phyloP scores from a whole-genome alignment of 2,113 vertebrate genomes.

The Pseudopipra pipra region DNA sequence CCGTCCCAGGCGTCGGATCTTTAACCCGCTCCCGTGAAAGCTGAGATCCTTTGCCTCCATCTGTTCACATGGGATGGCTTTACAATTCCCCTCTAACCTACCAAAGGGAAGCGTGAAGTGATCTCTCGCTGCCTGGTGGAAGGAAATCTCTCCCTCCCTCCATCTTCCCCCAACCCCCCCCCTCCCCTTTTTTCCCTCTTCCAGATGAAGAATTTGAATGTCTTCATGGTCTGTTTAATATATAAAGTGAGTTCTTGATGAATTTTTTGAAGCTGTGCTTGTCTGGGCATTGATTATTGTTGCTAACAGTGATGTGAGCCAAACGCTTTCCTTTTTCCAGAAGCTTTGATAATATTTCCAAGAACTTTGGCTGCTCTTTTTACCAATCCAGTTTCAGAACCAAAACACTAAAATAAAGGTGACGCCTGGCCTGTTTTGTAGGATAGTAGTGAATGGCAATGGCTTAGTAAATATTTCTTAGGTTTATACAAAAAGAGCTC shows the following conservation, averaged over 20 bases:
- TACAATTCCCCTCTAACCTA: constrained; percentile 55
- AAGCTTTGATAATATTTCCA: not conserved
- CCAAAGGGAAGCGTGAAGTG: constrained; percentile 60
- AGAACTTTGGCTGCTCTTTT: not conserved
- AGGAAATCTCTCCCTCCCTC: constrained; percentile 48
- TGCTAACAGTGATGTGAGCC: not conserved
- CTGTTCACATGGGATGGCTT: constrained; percentile 64
- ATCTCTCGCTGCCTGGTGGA: constrained; percentile 45
- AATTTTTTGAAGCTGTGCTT: constrained; percentile 17
- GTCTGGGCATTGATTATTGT: constrained; percentile 16
- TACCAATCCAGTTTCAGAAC: not conserved
- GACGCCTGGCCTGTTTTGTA: not conserved
- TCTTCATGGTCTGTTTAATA: constrained; percentile 55
- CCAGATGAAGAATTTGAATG: constrained; percentile 16
- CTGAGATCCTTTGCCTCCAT: constrained; percentile 67
- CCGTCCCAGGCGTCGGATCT: constrained; percentile 38
- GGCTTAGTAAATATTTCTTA: not conserved
- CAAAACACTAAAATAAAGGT: not conserved
- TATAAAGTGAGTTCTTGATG: constrained; percentile 37
- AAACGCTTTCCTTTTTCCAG: not conserved
- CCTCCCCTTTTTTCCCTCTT: not conserved
- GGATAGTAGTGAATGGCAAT: not conserved
- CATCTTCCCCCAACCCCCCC: not conserved
- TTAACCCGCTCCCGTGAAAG: constrained; percentile 61
- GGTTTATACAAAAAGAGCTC: not conserved